These are phyloP conservation scores for Ochotona curzoniae DNA, from an alignment of 2,113 vertebrate species.

Conservation along the genomic window DNA sequence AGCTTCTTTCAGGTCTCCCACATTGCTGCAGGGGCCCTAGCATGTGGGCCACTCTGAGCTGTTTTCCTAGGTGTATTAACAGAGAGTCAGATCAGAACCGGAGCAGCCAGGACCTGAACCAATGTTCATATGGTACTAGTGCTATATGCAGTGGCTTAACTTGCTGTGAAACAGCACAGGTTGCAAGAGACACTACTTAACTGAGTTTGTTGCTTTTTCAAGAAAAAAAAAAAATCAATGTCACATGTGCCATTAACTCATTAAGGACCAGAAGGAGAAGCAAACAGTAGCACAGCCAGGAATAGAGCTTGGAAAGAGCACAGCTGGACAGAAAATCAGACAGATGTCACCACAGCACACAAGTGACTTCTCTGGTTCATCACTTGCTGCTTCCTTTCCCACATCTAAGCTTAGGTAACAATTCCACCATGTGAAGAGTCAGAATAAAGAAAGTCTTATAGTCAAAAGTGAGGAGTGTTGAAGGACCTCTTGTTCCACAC, in stretches of 20 bases:
- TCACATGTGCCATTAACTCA: background rate
- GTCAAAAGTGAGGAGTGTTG: background rate
- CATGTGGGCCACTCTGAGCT: no score
- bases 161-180: no score
- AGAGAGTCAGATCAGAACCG: no score
- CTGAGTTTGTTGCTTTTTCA: conserved; percentile 8
- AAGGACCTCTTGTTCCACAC: background rate
- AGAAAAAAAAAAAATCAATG: conserved; percentile 46
- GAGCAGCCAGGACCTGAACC: no score
- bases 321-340: background rate
- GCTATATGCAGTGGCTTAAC: no score
- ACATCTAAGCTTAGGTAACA: background rate
- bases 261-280: background rate
- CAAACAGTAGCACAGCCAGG: background rate
- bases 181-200: background rate
- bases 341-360: background rate
- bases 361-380: background rate
- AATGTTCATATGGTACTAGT: no score
- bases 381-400: background rate
- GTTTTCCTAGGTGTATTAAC: no score
- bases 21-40: no score
- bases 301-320: background rate
- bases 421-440: background rate
- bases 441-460: background rate
- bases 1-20: no score